Percentiles rank a stretch among this genome's conserved stretches.
These are phyloP conservation scores for Uromys caudimaculatus DNA, from an alignment of 2,797 vertebrate species.

Conservation along the genomic window DNA sequence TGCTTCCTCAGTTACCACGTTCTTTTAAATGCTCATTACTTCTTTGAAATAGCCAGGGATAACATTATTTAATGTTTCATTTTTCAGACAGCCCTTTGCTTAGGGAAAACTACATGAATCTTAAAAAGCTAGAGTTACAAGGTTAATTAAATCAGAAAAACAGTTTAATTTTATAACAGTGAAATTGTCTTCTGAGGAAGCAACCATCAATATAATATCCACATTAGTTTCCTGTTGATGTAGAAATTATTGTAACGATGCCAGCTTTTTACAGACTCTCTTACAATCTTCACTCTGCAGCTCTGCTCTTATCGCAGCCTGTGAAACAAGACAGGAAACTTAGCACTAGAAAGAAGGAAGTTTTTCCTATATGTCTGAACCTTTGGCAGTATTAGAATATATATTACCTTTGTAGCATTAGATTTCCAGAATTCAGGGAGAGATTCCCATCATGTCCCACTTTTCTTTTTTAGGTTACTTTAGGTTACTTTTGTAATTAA, in stretches of 20 bases:
- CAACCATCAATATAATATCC: slow-evolving; percentile 88
- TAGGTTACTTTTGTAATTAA: slow-evolving; percentile 58
- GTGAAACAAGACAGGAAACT: slow-evolving; percentile 88
- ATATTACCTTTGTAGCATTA: slow-evolving; percentile 79
- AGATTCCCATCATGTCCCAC: slow-evolving; percentile 64
- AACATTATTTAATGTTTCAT: slow-evolving; percentile 63
- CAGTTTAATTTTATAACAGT: slow-evolving; percentile 84
- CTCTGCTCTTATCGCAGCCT: slow-evolving; percentile 87
- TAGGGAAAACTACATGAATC: slow-evolving; percentile 75
- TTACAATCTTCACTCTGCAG: slow-evolving; percentile 88
- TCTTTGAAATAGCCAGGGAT: slow-evolving; percentile 29
- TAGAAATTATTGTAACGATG: slow-evolving; percentile 86
- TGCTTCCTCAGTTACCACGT: background rate
- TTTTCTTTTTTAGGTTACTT: slow-evolving; percentile 68
- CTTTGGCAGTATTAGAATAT: slow-evolving; percentile 84
- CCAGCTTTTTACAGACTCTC: slow-evolving; percentile 84
- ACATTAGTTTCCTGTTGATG: slow-evolving; percentile 90
- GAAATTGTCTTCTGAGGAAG: slow-evolving; percentile 88
- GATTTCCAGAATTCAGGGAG: slow-evolving; percentile 78
- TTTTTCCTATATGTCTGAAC: slow-evolving; percentile 85
- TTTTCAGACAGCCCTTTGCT: slow-evolving; percentile 66
- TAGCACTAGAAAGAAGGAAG: slow-evolving; percentile 87
- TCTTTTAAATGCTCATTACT: slow-evolving; percentile 18
- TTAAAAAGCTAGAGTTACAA: slow-evolving; percentile 82
- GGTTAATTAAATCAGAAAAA: slow-evolving; percentile 88